Conservation (phyloP, 2,113 vertebrate genomes). For the Rhizomys pruinosus region DNA sequence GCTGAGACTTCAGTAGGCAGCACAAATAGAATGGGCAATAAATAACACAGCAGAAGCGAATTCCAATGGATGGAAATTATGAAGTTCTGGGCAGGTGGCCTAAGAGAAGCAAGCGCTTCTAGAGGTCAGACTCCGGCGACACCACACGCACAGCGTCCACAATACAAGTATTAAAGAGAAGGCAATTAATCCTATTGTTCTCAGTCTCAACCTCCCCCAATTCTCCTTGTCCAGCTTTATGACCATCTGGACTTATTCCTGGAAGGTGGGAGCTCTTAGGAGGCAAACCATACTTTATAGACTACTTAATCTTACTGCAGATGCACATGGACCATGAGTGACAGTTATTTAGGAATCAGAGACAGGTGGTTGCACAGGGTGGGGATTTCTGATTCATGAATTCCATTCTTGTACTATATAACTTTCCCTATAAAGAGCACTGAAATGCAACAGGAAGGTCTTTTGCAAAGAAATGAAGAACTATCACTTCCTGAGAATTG, state of each 20-base stretch:
- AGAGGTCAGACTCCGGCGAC: neutral
- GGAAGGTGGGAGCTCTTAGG: conserved; percentile 20
- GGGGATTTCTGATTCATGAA: neutral
- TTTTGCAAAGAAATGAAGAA: neutral
- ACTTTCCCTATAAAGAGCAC: neutral
- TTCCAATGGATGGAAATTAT: neutral
- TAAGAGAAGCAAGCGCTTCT: neutral
- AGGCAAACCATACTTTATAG: conserved; percentile 18
- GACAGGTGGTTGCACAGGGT: neutral
- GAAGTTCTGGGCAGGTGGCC: conserved; percentile 40
- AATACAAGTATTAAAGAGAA: neutral
- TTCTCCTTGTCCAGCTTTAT: conserved; percentile 44
- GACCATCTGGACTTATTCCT: conserved; percentile 45
- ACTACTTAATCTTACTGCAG: conserved; percentile 40
- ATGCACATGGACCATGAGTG: neutral
- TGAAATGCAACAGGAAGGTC: neutral
- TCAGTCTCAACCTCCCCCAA: neutral
- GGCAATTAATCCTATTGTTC: neutral
- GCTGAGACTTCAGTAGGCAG: neutral
- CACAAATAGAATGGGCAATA: conserved; percentile 3
- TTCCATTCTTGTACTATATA: neutral
- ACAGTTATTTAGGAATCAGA: neutral
- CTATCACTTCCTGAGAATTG: neutral
- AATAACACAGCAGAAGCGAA: conserved; percentile 27
- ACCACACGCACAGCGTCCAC: neutral